Base-by-base conservation (phyloP, 1,140 invertebrate genomes). In the Musca vetustissima region DNA sequence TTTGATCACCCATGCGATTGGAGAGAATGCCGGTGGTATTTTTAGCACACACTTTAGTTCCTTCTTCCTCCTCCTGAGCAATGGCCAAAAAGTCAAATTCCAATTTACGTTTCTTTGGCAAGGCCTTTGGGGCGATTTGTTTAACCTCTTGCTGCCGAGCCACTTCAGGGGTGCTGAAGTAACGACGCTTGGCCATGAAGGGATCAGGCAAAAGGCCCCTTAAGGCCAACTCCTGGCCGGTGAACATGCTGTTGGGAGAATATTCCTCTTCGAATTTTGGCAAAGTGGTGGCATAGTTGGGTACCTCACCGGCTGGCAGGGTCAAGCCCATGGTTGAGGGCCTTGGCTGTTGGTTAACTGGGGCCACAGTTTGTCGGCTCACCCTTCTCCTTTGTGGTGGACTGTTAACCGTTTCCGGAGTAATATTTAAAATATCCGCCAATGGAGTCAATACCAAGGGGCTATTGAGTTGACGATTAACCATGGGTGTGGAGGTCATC, bases 231-330 rank as follows among this genome's bases (percentile, higher is more conserved):
- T 80, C 75, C 64, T 80, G 78, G 1, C 76, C 78, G 1, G 50
- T 74, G 6, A 75, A 76, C 50, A 55, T 65, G 0, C 74, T 64
- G 43, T 72, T 80, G 7, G 78, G 78, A 0, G 78, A 80, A 47
- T 80, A 80, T 64, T 80, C 78, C 71, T 76, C 71, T 25, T 68
- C 78, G 19, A 73, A 80, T 15, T 71, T 72, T 1, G 78, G 78
- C 73, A 80, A 66, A 0, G 78, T 80, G 15, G 73, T 52, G 19
- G 78, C 78, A 65, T 80, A 80, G 13, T 24, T 13, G 0, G 74
- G 71, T 8, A 75, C 73, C n/a, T 72, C 70, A 25, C 72, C 75
- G 22, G 68, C 14, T 0, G 65, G 69, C 14, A 70, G 32, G 4
- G 49, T 53, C 13, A 70, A n/a, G 13, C 69, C 69, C 8, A 70